Conservation (phyloP, 2,113 vertebrate genomes). For the Copsychus sechellarum region DNA sequence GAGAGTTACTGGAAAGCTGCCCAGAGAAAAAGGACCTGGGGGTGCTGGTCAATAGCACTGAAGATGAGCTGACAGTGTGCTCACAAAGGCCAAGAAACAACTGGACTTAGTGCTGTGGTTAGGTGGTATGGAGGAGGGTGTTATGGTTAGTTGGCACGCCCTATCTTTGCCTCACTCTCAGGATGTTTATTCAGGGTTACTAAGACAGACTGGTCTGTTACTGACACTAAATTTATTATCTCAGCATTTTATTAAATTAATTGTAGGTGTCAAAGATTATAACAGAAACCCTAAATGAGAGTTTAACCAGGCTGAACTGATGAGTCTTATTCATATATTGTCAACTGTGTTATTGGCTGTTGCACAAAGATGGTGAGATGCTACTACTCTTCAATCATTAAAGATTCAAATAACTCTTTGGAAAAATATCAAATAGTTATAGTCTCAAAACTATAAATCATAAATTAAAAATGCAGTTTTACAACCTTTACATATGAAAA, state of each 20-base stretch:
- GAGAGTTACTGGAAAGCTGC: neutral
- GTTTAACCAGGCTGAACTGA: neutral
- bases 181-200: neutral
- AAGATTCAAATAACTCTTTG: neutral
- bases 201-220: neutral
- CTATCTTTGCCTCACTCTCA: neutral
- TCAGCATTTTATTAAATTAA: neutral
- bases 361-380: neutral
- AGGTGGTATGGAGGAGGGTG: rapidly evolving
- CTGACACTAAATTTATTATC: neutral
- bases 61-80: neutral
- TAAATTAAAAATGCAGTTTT: neutral
- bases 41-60: neutral
- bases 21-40: neutral
- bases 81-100: too few species aligned
- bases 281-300: neutral
- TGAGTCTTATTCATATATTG: neutral
- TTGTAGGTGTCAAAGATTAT: neutral
- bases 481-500: neutral
- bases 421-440: neutral
- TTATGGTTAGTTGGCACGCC: too few species aligned
- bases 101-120: too few species aligned
- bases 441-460: neutral
- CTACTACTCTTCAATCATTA: neutral
- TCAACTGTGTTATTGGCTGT: neutral